Percentiles rank a stretch among this genome's conserved stretches.
These are phyloP conservation scores for Podarcis raffonei DNA, from an alignment of 2,113 vertebrate species.

Conservation along the genomic window DNA sequence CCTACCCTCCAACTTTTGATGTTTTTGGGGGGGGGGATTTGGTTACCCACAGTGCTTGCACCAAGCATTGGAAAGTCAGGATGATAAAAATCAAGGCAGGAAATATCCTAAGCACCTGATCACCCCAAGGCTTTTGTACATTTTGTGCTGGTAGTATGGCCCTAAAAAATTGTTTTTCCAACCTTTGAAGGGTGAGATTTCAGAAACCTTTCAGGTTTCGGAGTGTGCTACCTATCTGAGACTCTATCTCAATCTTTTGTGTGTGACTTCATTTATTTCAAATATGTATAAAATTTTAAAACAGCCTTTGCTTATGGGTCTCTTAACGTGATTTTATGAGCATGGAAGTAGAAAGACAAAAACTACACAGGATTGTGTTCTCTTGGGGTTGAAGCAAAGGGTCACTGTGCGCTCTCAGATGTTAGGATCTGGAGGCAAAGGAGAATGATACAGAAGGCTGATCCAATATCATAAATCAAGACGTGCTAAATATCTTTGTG, in stretches of 20 bases:
- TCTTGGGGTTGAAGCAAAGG: no score
- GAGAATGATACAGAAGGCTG: no score
- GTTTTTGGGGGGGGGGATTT: background rate
- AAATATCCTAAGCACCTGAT: background rate
- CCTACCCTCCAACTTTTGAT: background rate
- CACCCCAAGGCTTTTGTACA: background rate
- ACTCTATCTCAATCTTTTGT: background rate
- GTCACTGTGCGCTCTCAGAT: no score
- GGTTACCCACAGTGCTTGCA: background rate
- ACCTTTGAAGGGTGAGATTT: background rate
- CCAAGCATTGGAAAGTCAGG: background rate
- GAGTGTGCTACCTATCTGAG: background rate
- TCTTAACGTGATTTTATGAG: background rate
- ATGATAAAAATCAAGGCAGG: constrained; percentile 8
- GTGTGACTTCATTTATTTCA: background rate
- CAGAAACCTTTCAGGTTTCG: background rate
- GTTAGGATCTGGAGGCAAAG: no score
- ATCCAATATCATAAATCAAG: no score
- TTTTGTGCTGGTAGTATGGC: background rate
- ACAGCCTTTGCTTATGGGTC: no score
- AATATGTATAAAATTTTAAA: no score
- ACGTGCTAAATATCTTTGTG: no score
- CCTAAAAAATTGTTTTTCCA: no score
- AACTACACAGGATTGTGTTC: no score
- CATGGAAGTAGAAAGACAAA: no score